A percentile compares a stretch with the other conserved stretches of the same genome.
phyloP scores from a whole-genome alignment of 2,888 invertebrate genomes.

The Meliscaeva auricollis region DNA sequence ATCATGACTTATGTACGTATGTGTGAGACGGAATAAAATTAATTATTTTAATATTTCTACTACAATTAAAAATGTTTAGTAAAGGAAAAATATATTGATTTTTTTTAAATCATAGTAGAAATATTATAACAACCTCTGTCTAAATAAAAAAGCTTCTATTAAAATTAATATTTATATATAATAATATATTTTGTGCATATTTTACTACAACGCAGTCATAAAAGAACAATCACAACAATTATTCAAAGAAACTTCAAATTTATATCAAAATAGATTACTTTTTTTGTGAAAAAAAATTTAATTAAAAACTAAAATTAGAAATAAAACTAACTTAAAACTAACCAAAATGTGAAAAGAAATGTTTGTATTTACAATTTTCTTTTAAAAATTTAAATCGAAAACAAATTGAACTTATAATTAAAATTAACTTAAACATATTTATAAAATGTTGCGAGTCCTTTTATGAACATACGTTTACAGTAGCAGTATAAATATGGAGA shows the following conservation, averaged over 20 bases:
- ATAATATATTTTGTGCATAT: too few species aligned
- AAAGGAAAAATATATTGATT: too few species aligned
- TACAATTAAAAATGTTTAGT: not conserved
- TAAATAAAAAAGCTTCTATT: slow-evolving; percentile 16
- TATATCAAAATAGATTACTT: not conserved
- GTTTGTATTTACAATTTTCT: slow-evolving; percentile 9
- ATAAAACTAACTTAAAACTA: slow-evolving; percentile 36
- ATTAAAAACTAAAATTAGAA: not conserved
- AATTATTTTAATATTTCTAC: slow-evolving; percentile 4
- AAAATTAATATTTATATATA: too few species aligned
- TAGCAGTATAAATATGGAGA: not conserved
- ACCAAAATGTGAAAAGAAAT: not conserved
- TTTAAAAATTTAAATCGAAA: slow-evolving; percentile 18
- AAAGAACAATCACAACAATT: not conserved
- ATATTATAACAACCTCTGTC: slow-evolving; percentile 10
- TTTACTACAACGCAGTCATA: slow-evolving; percentile 8
- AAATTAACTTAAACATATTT: not conserved
- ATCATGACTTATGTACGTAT: not conserved
- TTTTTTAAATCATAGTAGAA: not conserved
- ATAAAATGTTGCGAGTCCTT: not conserved
- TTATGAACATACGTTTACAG: not conserved
- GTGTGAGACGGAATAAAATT: slow-evolving; percentile 29
- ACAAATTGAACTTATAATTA: slow-evolving; percentile 5
- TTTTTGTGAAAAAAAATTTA: not conserved
- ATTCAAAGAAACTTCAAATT: not conserved